Conservation (phyloP, 2,797 vertebrate species). For the Lophius americanus region DNA sequence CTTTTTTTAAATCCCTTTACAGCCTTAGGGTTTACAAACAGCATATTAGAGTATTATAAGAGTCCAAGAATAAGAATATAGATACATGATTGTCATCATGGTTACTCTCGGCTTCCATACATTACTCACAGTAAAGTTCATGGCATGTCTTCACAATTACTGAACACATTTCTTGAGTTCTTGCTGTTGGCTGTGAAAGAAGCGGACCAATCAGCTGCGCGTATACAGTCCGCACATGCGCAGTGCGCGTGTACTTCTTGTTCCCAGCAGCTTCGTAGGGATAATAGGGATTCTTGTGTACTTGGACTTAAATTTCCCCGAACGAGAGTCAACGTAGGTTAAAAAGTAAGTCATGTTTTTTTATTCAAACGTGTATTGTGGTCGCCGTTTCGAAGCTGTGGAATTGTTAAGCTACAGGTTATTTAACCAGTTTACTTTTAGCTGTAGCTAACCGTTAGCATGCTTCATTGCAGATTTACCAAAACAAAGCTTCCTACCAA, state of each 20-base stretch:
- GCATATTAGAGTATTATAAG: no score
- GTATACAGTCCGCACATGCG: slow-evolving; percentile 43
- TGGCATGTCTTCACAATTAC: no score
- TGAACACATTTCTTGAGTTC: no score
- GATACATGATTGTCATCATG: no score
- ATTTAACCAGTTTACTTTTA: not conserved
- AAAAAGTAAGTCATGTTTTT: slow-evolving; percentile 3
- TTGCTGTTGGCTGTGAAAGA: not conserved
- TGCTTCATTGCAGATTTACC: not conserved
- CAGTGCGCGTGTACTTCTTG: slow-evolving; percentile 22
- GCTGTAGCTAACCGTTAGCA: slow-evolving; percentile 23
- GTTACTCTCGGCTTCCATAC: no score
- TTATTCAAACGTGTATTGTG: not conserved
- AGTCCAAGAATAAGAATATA: no score
- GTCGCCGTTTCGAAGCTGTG: fast-evolving
- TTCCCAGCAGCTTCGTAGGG: slow-evolving; percentile 3
- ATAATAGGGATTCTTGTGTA: slow-evolving; percentile 12
- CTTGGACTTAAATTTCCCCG: not conserved
- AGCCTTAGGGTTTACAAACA: no score
- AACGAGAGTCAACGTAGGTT: slow-evolving; percentile 51
- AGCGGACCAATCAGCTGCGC: slow-evolving; percentile 44
- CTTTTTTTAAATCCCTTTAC: no score
- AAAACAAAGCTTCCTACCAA: slow-evolving; percentile 22
- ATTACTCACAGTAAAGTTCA: no score
- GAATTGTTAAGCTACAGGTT: not conserved